Evolutionary conservation across 2,797 vertebrate species (phyloP), one percentile per base, ranked within the genome.

Genomic region (Xenentodon cancila): DNA sequence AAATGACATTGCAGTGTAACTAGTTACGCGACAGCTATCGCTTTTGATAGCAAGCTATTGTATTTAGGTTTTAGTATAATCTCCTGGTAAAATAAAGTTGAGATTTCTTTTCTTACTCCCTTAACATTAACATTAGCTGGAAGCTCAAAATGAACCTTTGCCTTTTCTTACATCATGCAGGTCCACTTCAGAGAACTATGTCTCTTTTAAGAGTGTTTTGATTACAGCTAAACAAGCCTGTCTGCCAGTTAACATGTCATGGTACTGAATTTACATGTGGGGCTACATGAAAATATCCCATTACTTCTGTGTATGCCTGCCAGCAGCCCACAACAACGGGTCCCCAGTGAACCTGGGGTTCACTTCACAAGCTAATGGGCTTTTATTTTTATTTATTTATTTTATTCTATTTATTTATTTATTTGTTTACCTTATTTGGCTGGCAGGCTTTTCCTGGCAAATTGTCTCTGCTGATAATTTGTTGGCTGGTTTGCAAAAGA

Each of bases 381-480:
- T 74, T 82, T 84, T 84, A 5, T 52, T 2, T 12, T 27, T 3
- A 25, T 25, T 25, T 3, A 25, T 25, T 25, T 25, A 25, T 25
- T 25, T 5, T 30, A 8, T 37, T 37, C 12, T 25, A 25, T 25
- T 53, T 34, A 20, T 30, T 30, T 30, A 8, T 30, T 3, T 30
- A 8, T 30, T 5, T 30, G 30, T 37, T 37, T 37, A 37, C 34
- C 34, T 37, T 37, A 37, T 37, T 37, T 30, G 34, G 34, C 5
- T 37, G 34, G 34, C 80, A 82, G 60, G 73, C 65, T 63, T 73
- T 85, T 81, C 59, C 70, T 65, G 63, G 58, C 62, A 91, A 91
- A 90, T 91, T 87, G 77, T 88, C 64, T 61, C 64, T 53, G 66
- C 74, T 90, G 86, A 37, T 37, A 3, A 61, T 82, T 81, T 82